phyloP scores from a whole-genome alignment of 2,113 vertebrate species.

The Upupa epops region DNA sequence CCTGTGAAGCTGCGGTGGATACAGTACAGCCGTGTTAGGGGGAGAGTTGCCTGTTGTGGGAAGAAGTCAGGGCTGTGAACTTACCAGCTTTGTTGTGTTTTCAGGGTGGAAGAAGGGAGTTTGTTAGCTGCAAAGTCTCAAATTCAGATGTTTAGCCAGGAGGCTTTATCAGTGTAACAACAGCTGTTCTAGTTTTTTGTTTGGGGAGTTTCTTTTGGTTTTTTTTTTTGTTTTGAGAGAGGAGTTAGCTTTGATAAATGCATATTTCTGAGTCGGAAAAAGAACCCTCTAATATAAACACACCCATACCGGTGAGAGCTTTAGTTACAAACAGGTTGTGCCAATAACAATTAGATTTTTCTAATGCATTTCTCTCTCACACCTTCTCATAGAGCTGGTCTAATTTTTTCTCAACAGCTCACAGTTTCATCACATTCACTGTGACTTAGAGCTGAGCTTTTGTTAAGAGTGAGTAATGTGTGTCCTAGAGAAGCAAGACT shows the following conservation, averaged over 20 bases:
- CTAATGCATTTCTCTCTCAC: rapidly evolving
- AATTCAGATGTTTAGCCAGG: background rate
- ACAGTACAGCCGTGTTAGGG: background rate
- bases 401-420: background rate
- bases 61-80: background rate
- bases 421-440: background rate
- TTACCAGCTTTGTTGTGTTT: background rate
- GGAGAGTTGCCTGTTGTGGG: background rate
- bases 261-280: background rate
- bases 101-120: background rate
- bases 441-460: background rate
- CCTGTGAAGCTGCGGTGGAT: background rate
- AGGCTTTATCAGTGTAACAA: background rate
- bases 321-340: background rate
- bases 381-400: background rate
- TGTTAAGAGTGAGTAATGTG: background rate
- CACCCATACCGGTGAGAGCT: background rate
- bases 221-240: background rate
- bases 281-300: background rate
- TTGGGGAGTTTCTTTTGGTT: background rate
- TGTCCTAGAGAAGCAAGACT: background rate
- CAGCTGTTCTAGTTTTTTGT: background rate
- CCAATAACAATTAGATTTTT: background rate
- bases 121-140: background rate
- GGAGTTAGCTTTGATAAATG: background rate